These are phyloP conservation scores for Oreortyx pictus DNA, from an alignment of 2,797 vertebrate species.

Conservation along the genomic window DNA sequence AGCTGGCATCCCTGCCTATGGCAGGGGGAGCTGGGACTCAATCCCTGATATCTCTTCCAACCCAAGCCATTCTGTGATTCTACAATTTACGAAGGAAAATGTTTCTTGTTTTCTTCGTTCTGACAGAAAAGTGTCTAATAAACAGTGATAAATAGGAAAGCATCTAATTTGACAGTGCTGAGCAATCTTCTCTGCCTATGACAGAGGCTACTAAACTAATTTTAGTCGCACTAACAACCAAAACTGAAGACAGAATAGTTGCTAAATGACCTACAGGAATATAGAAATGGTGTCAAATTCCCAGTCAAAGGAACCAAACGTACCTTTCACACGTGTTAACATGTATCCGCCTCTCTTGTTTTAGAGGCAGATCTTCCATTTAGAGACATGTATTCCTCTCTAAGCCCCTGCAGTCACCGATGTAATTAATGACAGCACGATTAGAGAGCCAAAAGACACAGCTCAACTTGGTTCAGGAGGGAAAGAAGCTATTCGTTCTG, in stretches of 20 bases:
- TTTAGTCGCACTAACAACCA: not conserved
- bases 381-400: not conserved
- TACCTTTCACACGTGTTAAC: not conserved
- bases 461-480: not conserved
- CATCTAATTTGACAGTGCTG: not conserved
- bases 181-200: not conserved
- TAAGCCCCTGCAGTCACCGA: not conserved
- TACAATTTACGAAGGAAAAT: not conserved
- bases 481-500: not conserved
- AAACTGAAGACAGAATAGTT: not conserved
- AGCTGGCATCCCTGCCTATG: no score
- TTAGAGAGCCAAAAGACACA: not conserved
- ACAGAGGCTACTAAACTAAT: not conserved
- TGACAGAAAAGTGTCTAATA: not conserved
- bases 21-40: no score
- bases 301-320: not conserved
- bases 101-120: not conserved
- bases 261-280: not conserved
- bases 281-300: not conserved
- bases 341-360: not conserved
- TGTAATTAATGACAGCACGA: not conserved
- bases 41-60: no score
- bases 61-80: no score
- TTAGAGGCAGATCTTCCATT: not conserved
- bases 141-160: not conserved